Evolutionary conservation across 2,113 vertebrate species (phyloP).

Genomic region (Halcyon malimbica): DNA sequence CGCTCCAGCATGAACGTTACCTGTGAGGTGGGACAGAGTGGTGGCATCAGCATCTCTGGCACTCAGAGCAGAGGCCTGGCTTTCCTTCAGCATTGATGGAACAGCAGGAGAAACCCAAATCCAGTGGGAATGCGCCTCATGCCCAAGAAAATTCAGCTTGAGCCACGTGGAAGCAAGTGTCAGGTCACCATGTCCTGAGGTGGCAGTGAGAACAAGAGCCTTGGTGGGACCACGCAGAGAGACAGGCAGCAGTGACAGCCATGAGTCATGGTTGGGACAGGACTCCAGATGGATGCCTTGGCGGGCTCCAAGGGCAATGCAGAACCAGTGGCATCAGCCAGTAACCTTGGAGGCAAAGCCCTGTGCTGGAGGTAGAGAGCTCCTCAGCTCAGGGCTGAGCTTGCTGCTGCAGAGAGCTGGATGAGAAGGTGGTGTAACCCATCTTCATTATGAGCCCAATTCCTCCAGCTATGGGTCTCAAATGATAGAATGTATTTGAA

Average conservation of each 20-base stretch:
- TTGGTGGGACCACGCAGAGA: not conserved
- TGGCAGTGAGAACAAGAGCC: not conserved
- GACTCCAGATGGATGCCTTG: too few relatives aligned
- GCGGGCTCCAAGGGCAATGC: not conserved
- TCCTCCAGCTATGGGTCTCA: not conserved
- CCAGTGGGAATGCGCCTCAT: not conserved
- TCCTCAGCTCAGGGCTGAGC: not conserved
- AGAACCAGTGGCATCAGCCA: not conserved
- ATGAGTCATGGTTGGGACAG: not conserved
- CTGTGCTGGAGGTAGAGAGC: not conserved
- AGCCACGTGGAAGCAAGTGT: not conserved
- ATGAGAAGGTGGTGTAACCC: not conserved
- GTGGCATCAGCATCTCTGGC: not conserved
- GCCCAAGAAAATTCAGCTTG: not conserved
- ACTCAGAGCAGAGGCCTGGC: not conserved
- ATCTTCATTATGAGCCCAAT: too few relatives aligned
- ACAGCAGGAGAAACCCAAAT: not conserved
- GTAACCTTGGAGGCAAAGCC: not conserved
- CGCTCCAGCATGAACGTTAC: not conserved
- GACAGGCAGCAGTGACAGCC: not conserved
- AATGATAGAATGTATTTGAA: not conserved
- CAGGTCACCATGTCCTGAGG: not conserved
- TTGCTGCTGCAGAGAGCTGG: not conserved
- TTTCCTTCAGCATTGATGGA: not conserved
- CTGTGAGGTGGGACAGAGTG: not conserved